Base-by-base conservation (phyloP, 1,140 invertebrate genomes). In the Nasonia longicornis region DNA sequence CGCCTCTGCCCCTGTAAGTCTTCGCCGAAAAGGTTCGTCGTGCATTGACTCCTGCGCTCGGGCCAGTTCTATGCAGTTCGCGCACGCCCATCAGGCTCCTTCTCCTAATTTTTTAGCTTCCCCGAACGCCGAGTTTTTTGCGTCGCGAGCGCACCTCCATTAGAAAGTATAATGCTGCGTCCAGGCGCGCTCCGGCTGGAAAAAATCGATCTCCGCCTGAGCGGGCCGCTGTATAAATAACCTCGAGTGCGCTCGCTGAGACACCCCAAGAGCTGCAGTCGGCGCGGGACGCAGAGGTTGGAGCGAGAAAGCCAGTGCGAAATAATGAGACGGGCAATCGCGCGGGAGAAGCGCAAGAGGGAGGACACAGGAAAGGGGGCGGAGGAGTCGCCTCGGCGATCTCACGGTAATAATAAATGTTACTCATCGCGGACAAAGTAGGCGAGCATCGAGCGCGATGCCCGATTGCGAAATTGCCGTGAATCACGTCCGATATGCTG, bases 41-140 rank as follows among this genome's bases (percentile, higher is more conserved):
- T 72, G 69, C 80, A 73, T 82, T 82, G 80, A 82, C 80, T 82
- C 45, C 48, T 20, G 69, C 42, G 35, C 16, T 29, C 29, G n/a
- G 70, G 45, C 80, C 80, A 74, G 80, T 81, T 77, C 80, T 81
- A 81, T 81, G 80, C 74, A 81, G 58, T 70, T 81, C 31, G 45
- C 79, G 63, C 20, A 16, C 72, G 58, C 58, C 79, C 38, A 69
- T 26, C 66, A 12, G n/a, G 20, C 11, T 31, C 0, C 69, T 45
- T 66, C 16, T 67, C 22, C 38, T 58, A 20, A 14, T 35, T 75
- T 75, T 75, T 74, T 74, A 22, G n/a, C 52, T 58, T 63, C 70
- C 42, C 10, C 38, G 38, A 20, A n/a, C 22, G 42, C n/a, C 38
- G 7, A 16, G 14, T 38, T 70, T 70, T 70, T 70, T 69, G 66